Percentiles rank a stretch among this genome's conserved stretches.
Conservation (phyloP, 2,888 invertebrate genomes). For the Amblyteles armatorius region DNA sequence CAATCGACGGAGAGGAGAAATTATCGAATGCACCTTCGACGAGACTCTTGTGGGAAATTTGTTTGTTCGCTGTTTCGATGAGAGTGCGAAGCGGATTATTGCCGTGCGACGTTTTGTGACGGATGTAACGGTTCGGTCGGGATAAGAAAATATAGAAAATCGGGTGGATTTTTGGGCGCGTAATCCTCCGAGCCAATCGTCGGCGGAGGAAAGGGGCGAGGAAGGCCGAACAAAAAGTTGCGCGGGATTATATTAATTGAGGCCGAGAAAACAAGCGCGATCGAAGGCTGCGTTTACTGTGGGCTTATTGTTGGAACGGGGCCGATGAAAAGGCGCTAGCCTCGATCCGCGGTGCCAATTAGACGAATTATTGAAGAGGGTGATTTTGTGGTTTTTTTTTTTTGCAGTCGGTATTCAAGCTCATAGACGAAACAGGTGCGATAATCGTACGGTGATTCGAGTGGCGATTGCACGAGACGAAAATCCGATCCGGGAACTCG, state of each 20-base stretch:
- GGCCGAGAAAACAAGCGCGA: background rate
- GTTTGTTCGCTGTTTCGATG: background rate
- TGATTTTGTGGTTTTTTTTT: background rate
- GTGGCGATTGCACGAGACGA: background rate
- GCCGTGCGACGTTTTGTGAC: background rate
- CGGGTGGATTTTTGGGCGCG: background rate
- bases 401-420: background rate
- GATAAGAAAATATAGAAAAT: background rate
- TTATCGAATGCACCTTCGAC: background rate
- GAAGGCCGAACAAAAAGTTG: background rate
- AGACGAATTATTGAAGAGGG: background rate
- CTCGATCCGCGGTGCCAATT: background rate
- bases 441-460: constrained; percentile 6
- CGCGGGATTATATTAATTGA: background rate
- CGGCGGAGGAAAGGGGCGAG: background rate
- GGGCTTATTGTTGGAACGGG: background rate
- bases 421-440: background rate
- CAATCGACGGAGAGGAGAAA: constrained; percentile 41
- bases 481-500: background rate
- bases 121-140: background rate
- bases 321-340: background rate
- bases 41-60: background rate
- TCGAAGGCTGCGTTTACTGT: background rate
- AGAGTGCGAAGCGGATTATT: background rate
- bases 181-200: background rate